Evolutionary conservation across 2,797 vertebrate species (phyloP), one percentile per base, ranked within the genome.

Genomic region (Euthynnus affinis): DNA sequence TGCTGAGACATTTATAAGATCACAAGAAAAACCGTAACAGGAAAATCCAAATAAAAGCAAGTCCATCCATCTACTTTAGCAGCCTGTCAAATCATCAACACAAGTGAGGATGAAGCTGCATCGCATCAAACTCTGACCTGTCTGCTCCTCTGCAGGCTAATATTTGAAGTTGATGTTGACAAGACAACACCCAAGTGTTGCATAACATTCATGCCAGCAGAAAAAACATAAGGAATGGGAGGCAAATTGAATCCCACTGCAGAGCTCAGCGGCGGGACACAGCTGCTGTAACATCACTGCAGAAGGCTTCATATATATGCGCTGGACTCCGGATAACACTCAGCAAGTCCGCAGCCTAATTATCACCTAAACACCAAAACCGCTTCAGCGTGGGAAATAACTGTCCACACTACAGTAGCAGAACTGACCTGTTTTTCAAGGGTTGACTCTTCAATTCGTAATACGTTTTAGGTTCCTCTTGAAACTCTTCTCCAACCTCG

Each of bases 391-490:
- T 85, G 88, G 87, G 72, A 91, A 92, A 91, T 94, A 94, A 94
- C 91, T 90, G 93, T 89, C 77, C 85, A 18, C 83, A 37, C 77
- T 85, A 15, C 83, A 34, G 81, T 55, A 37, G 42, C 53, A 69
- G 3, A 83, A 94, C 97, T 96, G 96, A 98, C 98, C 97, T 99
- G 97, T 94, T 96, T 93, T 96, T 96, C 83, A 98, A 88, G n/a
- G 97, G 97, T 84, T 98, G 97, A 91, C 97, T 99, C 94, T 97
- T 99, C 93, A 99, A 89, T 93, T 99, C 97, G 95, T 99, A 99
- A 90, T 98, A 98, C 69, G 97, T 98, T 95, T 99, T 99, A 49
- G 97, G 97, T 85, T 99, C 97, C 90, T 98, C 97, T 81, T 96
- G 96, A 91, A 98, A 97, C 92, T 98, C 97, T 91, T 98, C 98